phyloP scores from a whole-genome alignment of 2,113 vertebrate species.

The Labrus mixtus region DNA sequence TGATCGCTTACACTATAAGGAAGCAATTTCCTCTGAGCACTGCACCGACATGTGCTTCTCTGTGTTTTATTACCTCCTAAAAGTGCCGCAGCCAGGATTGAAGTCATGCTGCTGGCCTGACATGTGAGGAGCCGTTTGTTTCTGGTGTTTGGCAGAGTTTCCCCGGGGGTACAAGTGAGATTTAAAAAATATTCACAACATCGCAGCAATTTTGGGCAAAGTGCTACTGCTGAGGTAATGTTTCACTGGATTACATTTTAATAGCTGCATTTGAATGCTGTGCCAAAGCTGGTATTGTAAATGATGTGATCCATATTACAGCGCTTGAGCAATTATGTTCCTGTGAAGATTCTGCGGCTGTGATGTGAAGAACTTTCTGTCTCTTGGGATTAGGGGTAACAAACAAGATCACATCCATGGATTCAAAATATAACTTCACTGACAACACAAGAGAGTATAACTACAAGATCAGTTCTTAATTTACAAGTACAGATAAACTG shows the following conservation, averaged over 20 bases:
- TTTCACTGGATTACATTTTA: slow-evolving; percentile 73
- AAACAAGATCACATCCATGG: slow-evolving; percentile 41
- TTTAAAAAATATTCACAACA: slow-evolving; percentile 72
- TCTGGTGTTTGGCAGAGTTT: slow-evolving; percentile 65
- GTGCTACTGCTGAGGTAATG: slow-evolving; percentile 79
- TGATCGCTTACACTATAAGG: slow-evolving; percentile 54
- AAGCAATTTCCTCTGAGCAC: slow-evolving; percentile 67
- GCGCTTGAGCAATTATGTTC: slow-evolving; percentile 47
- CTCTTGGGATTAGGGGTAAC: slow-evolving; percentile 31
- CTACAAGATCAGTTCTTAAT: no score
- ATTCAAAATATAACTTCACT: slow-evolving; percentile 49
- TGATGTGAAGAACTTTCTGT: slow-evolving; percentile 41
- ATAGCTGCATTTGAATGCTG: slow-evolving; percentile 47
- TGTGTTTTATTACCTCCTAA: slow-evolving; percentile 69
- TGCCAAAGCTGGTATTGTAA: slow-evolving; percentile 68
- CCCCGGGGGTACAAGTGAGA: slow-evolving; percentile 57
- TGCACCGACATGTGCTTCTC: slow-evolving; percentile 52
- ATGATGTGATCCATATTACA: slow-evolving; percentile 64
- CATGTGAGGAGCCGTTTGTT: slow-evolving; percentile 67
- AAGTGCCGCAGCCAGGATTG: slow-evolving; percentile 67
- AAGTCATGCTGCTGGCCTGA: slow-evolving; percentile 79
- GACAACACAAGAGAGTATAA: background rate
- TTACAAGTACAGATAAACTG: no score
- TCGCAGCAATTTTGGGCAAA: slow-evolving; percentile 61
- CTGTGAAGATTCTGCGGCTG: slow-evolving; percentile 51